Percentiles rank a stretch among this genome's conserved stretches.
Evolutionary conservation across 2,888 invertebrate genomes (phyloP).

Genomic region (Smittia sp.): DNA sequence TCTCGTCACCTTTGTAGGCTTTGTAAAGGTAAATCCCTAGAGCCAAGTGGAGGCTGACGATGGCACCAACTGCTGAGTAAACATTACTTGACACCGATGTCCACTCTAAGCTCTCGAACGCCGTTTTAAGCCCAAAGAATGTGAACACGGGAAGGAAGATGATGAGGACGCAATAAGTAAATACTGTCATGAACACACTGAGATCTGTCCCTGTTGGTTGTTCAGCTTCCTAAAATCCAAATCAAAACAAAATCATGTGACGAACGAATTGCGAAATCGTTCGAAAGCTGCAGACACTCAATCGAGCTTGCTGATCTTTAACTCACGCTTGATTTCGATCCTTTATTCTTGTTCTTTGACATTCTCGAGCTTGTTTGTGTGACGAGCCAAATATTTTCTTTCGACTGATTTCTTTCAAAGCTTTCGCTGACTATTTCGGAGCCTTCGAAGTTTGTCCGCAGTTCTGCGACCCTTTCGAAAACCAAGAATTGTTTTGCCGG

Average conservation of each 20-base stretch:
- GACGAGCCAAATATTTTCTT: too few relatives aligned
- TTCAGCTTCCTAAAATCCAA: background rate
- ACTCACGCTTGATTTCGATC: background rate
- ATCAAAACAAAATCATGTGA: background rate
- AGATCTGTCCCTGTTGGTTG: constrained; percentile 61
- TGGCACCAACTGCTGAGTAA: constrained; percentile 73
- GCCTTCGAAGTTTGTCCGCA: too few relatives aligned
- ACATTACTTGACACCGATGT: constrained; percentile 67
- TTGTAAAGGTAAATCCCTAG: constrained; percentile 71
- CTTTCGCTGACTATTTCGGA: too few relatives aligned
- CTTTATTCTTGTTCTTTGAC: background rate
- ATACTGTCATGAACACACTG: constrained; percentile 70
- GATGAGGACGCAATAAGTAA: constrained; percentile 73
- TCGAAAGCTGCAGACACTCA: background rate
- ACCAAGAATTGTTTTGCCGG: too few relatives aligned
- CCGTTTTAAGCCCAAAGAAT: constrained; percentile 68
- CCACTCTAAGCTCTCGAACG: constrained; percentile 60
- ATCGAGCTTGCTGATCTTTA: background rate
- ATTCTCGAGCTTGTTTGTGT: background rate
- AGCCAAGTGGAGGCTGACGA: constrained; percentile 71
- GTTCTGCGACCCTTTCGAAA: too few relatives aligned
- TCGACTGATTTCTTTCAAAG: too few relatives aligned
- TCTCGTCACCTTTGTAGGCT: constrained; percentile 9
- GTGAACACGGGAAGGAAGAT: constrained; percentile 71
- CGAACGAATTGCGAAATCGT: background rate